Conservation (phyloP, 2,113 vertebrate genomes). For the Nanger granti region DNA sequence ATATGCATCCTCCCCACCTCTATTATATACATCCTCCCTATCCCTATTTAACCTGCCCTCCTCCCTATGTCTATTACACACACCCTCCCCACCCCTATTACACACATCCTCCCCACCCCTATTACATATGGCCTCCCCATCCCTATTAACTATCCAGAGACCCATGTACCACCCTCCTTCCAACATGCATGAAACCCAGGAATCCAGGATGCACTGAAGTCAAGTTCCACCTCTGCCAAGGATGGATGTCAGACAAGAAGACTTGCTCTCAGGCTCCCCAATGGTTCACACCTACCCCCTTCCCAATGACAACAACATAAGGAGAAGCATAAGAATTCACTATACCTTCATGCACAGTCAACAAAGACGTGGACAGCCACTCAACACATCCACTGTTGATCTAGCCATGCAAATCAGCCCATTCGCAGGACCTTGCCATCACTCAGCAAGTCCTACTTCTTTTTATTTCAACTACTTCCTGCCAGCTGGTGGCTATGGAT, state of each 20-base stretch:
- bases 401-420: slow-evolving; percentile 20
- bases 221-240: not conserved
- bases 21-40: not conserved
- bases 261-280: not conserved
- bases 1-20: not conserved
- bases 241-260: not conserved
- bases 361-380: not conserved
- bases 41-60: too few relatives aligned
- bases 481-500: not conserved
- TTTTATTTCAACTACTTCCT: not conserved
- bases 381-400: not conserved
- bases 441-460: too few relatives aligned
- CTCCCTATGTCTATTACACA: not conserved
- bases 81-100: not conserved
- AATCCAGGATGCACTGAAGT: not conserved
- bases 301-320: not conserved
- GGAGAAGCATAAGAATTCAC: not conserved
- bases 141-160: not conserved
- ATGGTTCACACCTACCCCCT: not conserved
- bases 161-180: not conserved
- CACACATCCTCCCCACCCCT: not conserved
- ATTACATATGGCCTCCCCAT: not conserved
- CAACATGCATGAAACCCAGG: not conserved
- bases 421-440: fast-evolving
- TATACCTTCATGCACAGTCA: not conserved